Percentiles rank a stretch among this genome's conserved stretches.
Conservation (phyloP, 2,113 vertebrate genomes). For the Dipodomys stephensi region DNA sequence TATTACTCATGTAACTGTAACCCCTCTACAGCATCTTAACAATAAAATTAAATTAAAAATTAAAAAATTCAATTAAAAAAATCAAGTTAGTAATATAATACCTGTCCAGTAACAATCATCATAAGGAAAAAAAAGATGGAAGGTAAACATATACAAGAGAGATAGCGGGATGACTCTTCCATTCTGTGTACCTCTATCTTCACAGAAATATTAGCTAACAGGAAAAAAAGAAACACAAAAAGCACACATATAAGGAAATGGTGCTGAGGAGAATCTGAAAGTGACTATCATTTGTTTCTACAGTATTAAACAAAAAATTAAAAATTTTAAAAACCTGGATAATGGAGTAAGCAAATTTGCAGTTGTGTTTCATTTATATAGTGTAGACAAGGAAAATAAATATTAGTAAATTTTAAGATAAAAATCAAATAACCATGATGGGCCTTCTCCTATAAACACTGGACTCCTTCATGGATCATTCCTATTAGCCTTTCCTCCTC, state of each 20-base stretch:
- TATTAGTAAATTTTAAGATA: conserved; percentile 1
- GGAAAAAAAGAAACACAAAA: conserved; percentile 19
- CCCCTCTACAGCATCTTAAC: too few species aligned
- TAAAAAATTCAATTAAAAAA: too few species aligned
- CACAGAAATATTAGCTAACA: conserved; percentile 3
- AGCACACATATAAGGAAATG: background rate
- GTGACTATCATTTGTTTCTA: conserved; percentile 24
- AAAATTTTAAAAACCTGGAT: background rate
- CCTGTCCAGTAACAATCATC: background rate
- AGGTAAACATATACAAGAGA: conserved; percentile 1
- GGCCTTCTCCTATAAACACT: background rate
- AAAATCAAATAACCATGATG: conserved; percentile 29
- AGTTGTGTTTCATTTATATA: conserved; percentile 43
- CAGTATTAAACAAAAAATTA: background rate
- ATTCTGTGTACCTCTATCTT: background rate
- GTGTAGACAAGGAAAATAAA: conserved; percentile 25
- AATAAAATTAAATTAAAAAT: too few species aligned
- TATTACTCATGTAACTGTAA: too few species aligned
- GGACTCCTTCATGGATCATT: conserved; percentile 16
- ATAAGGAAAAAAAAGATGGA: background rate
- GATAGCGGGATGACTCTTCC: background rate
- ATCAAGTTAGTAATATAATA: conserved; percentile 17
- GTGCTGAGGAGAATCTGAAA: conserved; percentile 47
- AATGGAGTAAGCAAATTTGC: background rate
- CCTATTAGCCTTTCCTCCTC: background rate